Percentiles rank a stretch among this genome's conserved stretches.
phyloP scores from a whole-genome alignment of 2,113 vertebrate species.

The Vicugna pacos region DNA sequence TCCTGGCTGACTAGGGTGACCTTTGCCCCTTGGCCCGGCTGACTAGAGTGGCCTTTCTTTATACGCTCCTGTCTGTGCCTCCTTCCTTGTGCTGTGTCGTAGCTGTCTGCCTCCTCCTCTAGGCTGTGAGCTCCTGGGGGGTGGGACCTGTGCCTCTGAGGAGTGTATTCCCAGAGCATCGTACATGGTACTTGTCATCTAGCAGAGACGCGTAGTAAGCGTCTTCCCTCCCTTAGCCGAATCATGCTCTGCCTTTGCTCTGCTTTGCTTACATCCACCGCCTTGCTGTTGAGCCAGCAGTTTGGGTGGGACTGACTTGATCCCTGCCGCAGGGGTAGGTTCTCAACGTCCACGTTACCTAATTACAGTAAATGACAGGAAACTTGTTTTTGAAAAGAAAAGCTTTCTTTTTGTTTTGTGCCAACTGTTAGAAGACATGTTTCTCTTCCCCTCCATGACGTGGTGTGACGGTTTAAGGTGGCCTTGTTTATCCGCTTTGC shows the following conservation, averaged over 20 bases:
- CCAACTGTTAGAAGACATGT: background rate
- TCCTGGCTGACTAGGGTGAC: background rate
- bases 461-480: background rate
- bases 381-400: background rate
- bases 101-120: background rate
- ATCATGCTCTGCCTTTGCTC: background rate
- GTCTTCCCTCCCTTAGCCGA: background rate
- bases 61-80: background rate
- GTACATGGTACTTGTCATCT: background rate
- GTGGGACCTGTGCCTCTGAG: background rate
- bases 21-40: background rate
- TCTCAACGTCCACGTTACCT: background rate
- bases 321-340: background rate
- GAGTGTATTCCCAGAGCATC: background rate
- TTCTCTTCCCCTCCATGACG: background rate
- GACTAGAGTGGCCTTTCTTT: background rate
- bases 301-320: background rate
- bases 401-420: slow-evolving; percentile 3
- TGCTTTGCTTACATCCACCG: background rate
- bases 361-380: background rate
- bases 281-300: background rate
- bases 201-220: background rate
- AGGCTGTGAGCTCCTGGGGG: background rate
- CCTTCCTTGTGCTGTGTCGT: background rate
- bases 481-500: slow-evolving; percentile 8